Evolutionary conservation across 2,888 invertebrate genomes (phyloP).

Genomic region (Adineta ricciae): DNA sequence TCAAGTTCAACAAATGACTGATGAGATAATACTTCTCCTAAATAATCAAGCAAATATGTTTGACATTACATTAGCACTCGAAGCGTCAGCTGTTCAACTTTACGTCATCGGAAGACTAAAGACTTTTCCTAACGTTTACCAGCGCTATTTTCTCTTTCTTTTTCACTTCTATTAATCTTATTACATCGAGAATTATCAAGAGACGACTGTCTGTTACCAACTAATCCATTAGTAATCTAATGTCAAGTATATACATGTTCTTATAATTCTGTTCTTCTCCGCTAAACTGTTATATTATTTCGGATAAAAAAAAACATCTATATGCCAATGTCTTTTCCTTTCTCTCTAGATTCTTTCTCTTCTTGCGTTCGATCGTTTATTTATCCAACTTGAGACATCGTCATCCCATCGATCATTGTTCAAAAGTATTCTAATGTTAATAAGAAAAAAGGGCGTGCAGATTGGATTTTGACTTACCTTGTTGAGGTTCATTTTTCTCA

Average conservation of each 20-base stretch:
- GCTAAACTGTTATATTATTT: not conserved
- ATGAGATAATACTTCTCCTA: not conserved
- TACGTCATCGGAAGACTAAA: not conserved
- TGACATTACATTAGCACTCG: not conserved
- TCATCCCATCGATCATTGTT: not conserved
- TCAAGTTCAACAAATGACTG: not conserved
- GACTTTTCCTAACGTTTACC: not conserved
- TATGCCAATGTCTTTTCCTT: not conserved
- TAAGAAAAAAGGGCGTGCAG: too few relatives aligned
- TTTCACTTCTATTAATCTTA: not conserved
- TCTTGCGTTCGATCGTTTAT: not conserved
- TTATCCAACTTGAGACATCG: not conserved
- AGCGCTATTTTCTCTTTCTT: not conserved
- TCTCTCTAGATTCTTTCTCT: not conserved
- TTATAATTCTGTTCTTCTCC: not conserved
- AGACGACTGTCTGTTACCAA: not conserved
- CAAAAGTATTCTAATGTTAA: not conserved
- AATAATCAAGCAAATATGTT: not conserved
- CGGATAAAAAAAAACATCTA: not conserved
- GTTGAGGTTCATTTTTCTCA: not conserved
- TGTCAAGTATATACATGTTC: not conserved
- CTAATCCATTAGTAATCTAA: not conserved
- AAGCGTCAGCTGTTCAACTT: not conserved
- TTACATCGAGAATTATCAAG: not conserved
- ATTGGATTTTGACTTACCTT: not conserved